phyloP scores from a whole-genome alignment of 2,888 invertebrate species.

The Agrochola lychnidis region DNA sequence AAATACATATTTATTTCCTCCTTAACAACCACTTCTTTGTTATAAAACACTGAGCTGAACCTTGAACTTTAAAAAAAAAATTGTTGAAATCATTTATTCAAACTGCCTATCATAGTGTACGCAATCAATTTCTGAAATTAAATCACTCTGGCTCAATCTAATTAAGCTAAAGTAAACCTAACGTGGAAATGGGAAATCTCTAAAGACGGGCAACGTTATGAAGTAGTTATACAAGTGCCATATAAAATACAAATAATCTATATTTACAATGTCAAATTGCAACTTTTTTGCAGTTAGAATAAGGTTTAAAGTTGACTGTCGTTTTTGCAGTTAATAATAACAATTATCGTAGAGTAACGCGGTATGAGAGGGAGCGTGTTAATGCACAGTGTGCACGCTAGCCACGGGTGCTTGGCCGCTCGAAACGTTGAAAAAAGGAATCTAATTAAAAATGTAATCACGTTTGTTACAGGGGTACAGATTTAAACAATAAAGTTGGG shows the following conservation, averaged over 20 bases:
- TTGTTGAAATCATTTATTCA: not conserved
- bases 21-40: too few species aligned
- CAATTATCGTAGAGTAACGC: slow-evolving; percentile 76
- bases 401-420: slow-evolving; percentile 62
- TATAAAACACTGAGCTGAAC: not conserved
- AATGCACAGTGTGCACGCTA: slow-evolving; percentile 79
- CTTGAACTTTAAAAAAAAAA: not conserved
- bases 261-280: slow-evolving; percentile 38
- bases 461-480: slow-evolving; percentile 69
- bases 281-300: slow-evolving; percentile 47
- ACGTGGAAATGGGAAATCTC: slow-evolving; percentile 61
- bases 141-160: slow-evolving; percentile 24
- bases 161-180: slow-evolving; percentile 56
- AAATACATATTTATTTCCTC: not conserved
- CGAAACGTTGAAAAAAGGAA: slow-evolving; percentile 64
- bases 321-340: slow-evolving; percentile 70
- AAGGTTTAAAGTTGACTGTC: slow-evolving; percentile 64
- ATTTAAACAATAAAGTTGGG: slow-evolving; percentile 69
- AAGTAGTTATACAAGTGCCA: slow-evolving; percentile 59
- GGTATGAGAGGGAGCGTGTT: slow-evolving; percentile 72
- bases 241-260: slow-evolving; percentile 62
- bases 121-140: slow-evolving; percentile 43
- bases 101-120: not conserved
- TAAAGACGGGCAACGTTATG: slow-evolving; percentile 64
- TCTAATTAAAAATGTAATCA: slow-evolving; percentile 77